A percentile compares a stretch with the other conserved stretches of the same genome.
Conservation (phyloP, 2,888 invertebrate species). For the Bellardia bayeri region DNA sequence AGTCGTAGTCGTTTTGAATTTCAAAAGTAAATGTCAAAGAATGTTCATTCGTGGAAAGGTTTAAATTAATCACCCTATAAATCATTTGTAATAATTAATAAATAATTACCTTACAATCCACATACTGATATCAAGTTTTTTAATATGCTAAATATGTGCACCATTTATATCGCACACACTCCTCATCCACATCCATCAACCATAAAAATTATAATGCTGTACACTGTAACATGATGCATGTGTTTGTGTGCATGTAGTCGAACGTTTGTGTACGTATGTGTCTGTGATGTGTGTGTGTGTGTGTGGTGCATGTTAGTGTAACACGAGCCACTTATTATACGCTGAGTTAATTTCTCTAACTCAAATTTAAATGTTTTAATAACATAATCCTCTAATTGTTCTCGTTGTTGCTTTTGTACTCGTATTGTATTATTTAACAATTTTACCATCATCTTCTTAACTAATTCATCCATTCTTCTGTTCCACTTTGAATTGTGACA, state of each 20-base stretch:
- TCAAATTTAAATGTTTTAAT: slow-evolving; percentile 51
- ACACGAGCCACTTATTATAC: slow-evolving; percentile 21
- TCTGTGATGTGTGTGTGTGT: background rate
- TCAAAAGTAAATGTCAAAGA: too few species aligned
- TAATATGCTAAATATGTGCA: too few species aligned
- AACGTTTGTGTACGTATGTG: background rate
- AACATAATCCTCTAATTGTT: slow-evolving; percentile 51
- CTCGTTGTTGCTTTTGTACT: slow-evolving; percentile 26
- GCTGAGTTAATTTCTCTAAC: slow-evolving; percentile 48
- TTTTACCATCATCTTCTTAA: slow-evolving; percentile 30
- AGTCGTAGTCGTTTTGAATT: too few species aligned
- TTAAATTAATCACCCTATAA: too few species aligned
- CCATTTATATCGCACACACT: too few species aligned
- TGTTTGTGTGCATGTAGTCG: background rate
- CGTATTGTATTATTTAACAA: slow-evolving; percentile 37
- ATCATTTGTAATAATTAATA: too few species aligned
- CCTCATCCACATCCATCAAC: slow-evolving; percentile 8
- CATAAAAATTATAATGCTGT: slow-evolving; percentile 31
- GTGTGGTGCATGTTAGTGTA: background rate
- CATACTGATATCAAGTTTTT: too few species aligned
- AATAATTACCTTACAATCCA: too few species aligned
- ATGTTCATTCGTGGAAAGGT: too few species aligned
- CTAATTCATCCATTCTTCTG: slow-evolving; percentile 34
- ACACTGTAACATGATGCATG: slow-evolving; percentile 5
- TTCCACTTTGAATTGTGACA: slow-evolving; percentile 5